Conservation (phyloP, 2,888 invertebrate species). For the Aporophyla nigra region DNA sequence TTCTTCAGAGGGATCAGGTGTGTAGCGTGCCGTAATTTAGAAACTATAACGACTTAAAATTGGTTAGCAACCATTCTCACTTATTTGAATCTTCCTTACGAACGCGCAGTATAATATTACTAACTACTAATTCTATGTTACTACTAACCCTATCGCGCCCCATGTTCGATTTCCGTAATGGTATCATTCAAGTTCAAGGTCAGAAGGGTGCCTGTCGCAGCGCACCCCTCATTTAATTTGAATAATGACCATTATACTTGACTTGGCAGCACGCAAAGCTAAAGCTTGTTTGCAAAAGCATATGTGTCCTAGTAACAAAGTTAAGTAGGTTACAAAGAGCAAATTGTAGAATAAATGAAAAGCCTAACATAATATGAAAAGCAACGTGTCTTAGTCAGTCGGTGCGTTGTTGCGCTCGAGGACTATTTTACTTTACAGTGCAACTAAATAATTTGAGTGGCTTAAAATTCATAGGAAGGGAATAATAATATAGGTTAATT, state of each 20-base stretch:
- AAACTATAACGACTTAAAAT: too few relatives aligned
- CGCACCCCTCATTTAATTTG: conserved; percentile 31
- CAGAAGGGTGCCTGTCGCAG: conserved; percentile 6
- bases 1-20: too few relatives aligned
- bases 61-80: too few relatives aligned
- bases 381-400: neutral
- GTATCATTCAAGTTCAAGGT: conserved; percentile 46
- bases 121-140: too few relatives aligned
- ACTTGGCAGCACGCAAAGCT: neutral
- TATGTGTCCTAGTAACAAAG: conserved; percentile 5
- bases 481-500: neutral
- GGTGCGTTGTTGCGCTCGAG: neutral
- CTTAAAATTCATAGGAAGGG: too few relatives aligned
- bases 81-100: neutral
- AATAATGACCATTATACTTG: conserved; percentile 16
- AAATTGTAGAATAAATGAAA: neutral
- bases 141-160: neutral
- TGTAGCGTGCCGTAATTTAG: too few relatives aligned
- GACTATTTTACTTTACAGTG: neutral
- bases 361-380: neutral
- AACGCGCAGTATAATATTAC: neutral
- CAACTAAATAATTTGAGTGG: too few relatives aligned
- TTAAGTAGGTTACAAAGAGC: neutral
- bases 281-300: conserved; percentile 8
- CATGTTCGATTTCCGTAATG: conserved; percentile 8